These are phyloP conservation scores for Otolemur garnettii DNA, from an alignment of 2,113 vertebrate species.

Conservation along the genomic window DNA sequence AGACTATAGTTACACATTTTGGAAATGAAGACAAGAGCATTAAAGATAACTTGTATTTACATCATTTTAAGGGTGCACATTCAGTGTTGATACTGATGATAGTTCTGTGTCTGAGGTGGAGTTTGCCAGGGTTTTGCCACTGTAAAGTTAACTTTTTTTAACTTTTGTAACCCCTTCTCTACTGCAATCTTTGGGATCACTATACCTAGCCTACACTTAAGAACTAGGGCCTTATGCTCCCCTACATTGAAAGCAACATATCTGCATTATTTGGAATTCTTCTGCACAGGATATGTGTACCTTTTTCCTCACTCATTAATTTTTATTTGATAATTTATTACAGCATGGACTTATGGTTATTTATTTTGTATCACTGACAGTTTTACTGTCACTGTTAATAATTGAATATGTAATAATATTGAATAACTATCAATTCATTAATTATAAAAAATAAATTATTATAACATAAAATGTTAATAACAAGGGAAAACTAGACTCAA, in stretches of 20 bases:
- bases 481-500: neutral
- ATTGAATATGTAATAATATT: neutral
- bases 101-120: neutral
- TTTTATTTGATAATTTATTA: neutral
- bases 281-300: neutral
- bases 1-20: accelerated
- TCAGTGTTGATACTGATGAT: neutral
- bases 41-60: neutral
- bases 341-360: neutral
- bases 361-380: neutral
- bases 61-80: neutral
- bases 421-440: neutral
- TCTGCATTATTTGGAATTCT: neutral
- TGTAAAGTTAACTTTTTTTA: neutral
- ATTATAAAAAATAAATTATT: neutral
- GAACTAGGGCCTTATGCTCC: accelerated
- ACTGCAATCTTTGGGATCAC: neutral
- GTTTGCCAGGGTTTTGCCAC: neutral
- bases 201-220: neutral
- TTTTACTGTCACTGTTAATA: too few species aligned
- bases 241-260: neutral
- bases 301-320: neutral
- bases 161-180: neutral
- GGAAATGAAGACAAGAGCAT: neutral
- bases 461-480: neutral